These are phyloP conservation scores for Andricus curvator DNA, from an alignment of 2,888 invertebrate genomes.

Conservation along the genomic window DNA sequence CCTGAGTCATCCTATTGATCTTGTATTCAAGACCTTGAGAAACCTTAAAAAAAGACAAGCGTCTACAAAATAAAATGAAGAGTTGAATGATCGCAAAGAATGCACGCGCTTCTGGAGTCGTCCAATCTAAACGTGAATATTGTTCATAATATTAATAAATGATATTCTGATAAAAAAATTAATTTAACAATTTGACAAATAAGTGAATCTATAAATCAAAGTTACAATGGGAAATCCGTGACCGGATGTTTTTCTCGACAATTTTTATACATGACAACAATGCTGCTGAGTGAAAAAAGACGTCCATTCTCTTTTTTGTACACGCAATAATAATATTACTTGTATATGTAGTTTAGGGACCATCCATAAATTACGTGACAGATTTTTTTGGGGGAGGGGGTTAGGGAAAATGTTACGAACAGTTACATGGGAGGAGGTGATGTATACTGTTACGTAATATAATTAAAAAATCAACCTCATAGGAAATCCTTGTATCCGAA, in stretches of 20 bases:
- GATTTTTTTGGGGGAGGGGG: too few species aligned
- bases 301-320: too few species aligned
- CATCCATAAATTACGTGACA: too few species aligned
- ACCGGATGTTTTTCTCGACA: background rate
- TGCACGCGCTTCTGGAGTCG: background rate
- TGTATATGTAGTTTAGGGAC: too few species aligned
- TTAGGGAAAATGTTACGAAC: too few species aligned
- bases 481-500: too few species aligned
- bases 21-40: background rate
- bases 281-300: background rate
- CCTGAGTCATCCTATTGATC: background rate
- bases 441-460: too few species aligned
- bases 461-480: too few species aligned
- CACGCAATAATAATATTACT: too few species aligned
- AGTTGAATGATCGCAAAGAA: conserved; percentile 12
- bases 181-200: background rate
- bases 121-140: background rate
- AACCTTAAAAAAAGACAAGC: background rate
- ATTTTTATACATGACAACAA: background rate
- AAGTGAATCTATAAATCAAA: background rate
- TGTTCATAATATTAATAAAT: background rate
- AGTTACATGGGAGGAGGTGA: too few species aligned
- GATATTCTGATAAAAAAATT: background rate
- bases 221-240: background rate
- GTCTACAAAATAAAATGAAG: background rate